phyloP scores from a whole-genome alignment of 2,797 vertebrate species.

The Crax fasciolata region DNA sequence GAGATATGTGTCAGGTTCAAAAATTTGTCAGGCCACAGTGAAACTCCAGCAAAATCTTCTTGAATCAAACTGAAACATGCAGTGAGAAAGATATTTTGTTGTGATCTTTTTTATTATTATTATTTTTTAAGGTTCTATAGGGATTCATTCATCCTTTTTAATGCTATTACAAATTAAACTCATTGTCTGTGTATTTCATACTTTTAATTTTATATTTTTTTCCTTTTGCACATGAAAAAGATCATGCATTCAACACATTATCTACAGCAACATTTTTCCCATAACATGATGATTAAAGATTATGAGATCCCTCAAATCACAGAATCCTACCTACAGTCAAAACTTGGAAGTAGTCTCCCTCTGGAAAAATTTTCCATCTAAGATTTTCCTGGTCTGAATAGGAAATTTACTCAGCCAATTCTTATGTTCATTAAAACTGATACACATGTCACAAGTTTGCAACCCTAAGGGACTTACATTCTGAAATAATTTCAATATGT shows the following conservation, averaged over 20 bases:
- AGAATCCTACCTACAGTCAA: neutral
- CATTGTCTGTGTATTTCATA: neutral
- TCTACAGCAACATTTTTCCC: neutral
- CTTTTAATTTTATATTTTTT: neutral
- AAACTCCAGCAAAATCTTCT: neutral
- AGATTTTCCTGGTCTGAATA: neutral
- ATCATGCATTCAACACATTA: neutral
- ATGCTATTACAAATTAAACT: neutral
- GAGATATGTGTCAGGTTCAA: neutral
- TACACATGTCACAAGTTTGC: neutral
- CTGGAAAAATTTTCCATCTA: neutral
- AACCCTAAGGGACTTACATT: neutral
- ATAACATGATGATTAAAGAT: neutral
- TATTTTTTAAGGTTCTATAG: neutral
- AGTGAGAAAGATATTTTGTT: neutral
- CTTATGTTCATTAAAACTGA: neutral
- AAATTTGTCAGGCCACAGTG: neutral
- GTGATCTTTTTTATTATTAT: neutral
- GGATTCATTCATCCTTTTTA: neutral
- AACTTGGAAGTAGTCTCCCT: neutral
- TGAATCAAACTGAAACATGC: neutral
- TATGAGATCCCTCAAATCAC: neutral
- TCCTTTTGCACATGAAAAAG: neutral
- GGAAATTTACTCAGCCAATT: neutral
- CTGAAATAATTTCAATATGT: neutral